A percentile compares a stretch with the other conserved stretches of the same genome.
Evolutionary conservation across 2,113 vertebrate genomes (phyloP).

Genomic region (Ranitomeya variabilis): DNA sequence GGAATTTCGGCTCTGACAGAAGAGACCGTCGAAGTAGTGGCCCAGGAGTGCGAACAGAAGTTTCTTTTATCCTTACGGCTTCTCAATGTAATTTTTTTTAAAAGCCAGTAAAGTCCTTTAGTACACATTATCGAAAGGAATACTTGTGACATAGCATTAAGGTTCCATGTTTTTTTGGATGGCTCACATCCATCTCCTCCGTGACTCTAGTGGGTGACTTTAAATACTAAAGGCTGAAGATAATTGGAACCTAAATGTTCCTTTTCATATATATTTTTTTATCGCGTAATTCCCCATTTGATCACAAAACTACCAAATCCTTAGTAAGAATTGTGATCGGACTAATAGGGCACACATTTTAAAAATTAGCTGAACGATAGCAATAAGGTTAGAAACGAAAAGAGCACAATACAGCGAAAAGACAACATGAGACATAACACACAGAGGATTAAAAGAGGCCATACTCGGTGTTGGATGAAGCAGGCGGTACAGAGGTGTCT

Average conservation of each 20-base stretch:
- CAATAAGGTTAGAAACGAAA: slow-evolving; percentile 42
- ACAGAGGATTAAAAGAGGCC: slow-evolving; percentile 76
- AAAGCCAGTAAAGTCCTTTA: too few species aligned
- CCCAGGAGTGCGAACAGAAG: too few species aligned
- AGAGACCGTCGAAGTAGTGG: too few species aligned
- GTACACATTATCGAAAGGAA: too few species aligned
- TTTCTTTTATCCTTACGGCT: too few species aligned
- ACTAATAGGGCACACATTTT: background rate
- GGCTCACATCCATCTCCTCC: background rate
- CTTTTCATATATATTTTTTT: background rate
- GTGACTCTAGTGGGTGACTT: background rate
- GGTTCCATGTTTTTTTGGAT: background rate
- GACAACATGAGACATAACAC: slow-evolving; percentile 53
- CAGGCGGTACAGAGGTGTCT: slow-evolving; percentile 77
- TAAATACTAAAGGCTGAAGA: background rate
- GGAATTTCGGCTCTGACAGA: too few species aligned
- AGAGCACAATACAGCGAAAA: slow-evolving; percentile 62
- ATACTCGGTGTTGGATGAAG: slow-evolving; percentile 93
- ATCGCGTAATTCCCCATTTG: background rate
- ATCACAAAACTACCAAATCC: background rate
- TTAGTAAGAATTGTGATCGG: background rate
- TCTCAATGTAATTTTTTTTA: too few species aligned
- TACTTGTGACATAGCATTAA: too few species aligned
- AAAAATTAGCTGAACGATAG: background rate
- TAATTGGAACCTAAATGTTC: background rate